These are phyloP conservation scores for Cordilura impudica DNA, from an alignment of 2,888 invertebrate species.

Conservation along the genomic window DNA sequence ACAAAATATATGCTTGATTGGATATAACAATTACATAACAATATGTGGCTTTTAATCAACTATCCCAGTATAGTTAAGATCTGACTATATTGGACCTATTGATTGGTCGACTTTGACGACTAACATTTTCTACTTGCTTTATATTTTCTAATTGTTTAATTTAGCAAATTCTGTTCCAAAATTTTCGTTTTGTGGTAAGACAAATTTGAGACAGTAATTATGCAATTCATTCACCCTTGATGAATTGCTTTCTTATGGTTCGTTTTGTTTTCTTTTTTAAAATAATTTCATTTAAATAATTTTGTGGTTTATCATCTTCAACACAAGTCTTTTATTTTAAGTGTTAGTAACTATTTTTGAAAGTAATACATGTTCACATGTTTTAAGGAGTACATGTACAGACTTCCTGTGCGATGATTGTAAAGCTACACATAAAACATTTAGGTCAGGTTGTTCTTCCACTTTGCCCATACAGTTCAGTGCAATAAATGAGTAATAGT, in stretches of 20 bases:
- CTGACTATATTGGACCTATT: too few species aligned
- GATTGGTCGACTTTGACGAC: too few species aligned
- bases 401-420: neutral
- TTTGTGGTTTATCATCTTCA: constrained; percentile 33
- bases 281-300: constrained; percentile 38
- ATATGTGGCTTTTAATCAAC: too few species aligned
- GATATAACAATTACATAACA: too few species aligned
- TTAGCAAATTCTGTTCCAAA: constrained; percentile 25
- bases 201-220: constrained; percentile 74
- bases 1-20: too few species aligned
- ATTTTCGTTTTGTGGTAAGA: constrained; percentile 63
- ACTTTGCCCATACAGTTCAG: neutral
- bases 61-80: too few species aligned
- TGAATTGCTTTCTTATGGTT: constrained; percentile 49
- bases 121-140: too few species aligned
- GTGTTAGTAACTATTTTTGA: neutral
- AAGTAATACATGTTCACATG: neutral
- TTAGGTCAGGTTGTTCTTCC: neutral
- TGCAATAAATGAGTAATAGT: too few species aligned
- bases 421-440: neutral
- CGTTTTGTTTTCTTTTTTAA: constrained; percentile 12
- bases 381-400: too few species aligned
- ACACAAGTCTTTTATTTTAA: constrained; percentile 16
- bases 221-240: constrained; percentile 70
- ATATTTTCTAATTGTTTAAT: constrained; percentile 23